Evolutionary conservation across 2,113 vertebrate species (phyloP).

Genomic region (Chroicocephalus ridibundus): DNA sequence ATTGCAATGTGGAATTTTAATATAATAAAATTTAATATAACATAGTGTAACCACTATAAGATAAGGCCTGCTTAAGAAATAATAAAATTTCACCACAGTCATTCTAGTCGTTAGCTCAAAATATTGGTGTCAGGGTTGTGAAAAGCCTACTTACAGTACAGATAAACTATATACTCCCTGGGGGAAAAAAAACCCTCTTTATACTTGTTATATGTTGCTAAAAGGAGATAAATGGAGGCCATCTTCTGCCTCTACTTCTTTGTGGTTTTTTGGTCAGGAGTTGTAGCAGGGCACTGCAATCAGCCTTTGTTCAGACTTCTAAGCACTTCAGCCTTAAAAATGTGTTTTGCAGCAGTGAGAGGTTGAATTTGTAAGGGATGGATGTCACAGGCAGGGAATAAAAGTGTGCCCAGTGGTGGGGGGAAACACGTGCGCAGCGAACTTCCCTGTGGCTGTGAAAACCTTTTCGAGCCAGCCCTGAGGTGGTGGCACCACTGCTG

Average conservation of each 20-base stretch:
- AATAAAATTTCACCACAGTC: background rate
- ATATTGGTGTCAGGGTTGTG: background rate
- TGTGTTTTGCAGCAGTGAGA: rapidly evolving
- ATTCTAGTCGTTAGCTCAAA: background rate
- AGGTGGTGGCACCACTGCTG: background rate
- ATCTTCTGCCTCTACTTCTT: background rate
- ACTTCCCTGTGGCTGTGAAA: background rate
- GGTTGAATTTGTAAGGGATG: background rate
- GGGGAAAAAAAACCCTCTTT: background rate
- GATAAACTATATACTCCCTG: background rate
- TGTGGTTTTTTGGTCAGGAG: no score
- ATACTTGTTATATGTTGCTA: background rate
- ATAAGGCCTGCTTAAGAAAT: background rate
- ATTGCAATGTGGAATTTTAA: background rate
- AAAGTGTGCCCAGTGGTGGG: background rate
- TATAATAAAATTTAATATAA: background rate
- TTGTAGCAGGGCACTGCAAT: background rate
- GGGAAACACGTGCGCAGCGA: rapidly evolving
- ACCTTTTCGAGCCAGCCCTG: background rate
- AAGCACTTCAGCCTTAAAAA: background rate
- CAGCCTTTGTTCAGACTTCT: background rate
- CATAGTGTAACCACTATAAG: background rate
- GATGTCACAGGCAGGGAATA: background rate
- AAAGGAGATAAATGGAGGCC: background rate
- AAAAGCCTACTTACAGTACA: background rate